Evolutionary conservation across 2,888 invertebrate species (phyloP).

Genomic region (Stenichneumon culpator): DNA sequence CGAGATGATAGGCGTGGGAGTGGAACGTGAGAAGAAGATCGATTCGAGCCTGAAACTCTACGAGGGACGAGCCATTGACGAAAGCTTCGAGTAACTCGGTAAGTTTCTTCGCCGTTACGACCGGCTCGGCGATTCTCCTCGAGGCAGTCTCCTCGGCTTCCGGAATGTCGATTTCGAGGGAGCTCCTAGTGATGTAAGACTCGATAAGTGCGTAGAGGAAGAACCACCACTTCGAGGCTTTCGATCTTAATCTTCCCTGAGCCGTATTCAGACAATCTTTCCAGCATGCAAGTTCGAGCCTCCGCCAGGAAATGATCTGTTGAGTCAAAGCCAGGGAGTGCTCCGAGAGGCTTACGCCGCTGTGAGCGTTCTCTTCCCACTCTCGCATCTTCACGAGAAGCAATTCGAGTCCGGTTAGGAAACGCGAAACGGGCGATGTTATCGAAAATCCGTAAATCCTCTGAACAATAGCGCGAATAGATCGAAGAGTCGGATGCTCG

Average conservation of each 20-base stretch:
- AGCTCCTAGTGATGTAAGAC: constrained; percentile 86
- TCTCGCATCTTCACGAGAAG: constrained; percentile 94
- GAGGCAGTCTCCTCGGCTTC: constrained; percentile 73
- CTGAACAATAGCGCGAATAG: constrained; percentile 90
- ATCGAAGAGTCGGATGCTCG: constrained; percentile 94
- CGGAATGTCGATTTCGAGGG: constrained; percentile 71
- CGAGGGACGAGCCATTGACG: constrained; percentile 93
- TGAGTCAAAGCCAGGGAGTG: constrained; percentile 91
- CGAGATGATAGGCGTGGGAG: constrained; percentile 90
- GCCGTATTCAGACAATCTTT: constrained; percentile 92
- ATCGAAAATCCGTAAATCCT: constrained; percentile 90
- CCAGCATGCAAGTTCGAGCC: constrained; percentile 95
- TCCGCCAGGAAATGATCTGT: constrained; percentile 96
- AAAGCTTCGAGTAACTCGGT: constrained; percentile 91
- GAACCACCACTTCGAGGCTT: constrained; percentile 96
- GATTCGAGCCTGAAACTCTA: constrained; percentile 93
- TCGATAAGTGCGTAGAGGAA: constrained; percentile 91
- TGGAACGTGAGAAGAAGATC: constrained; percentile 93
- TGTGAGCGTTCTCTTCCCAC: constrained; percentile 97
- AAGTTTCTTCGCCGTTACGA: constrained; percentile 82
- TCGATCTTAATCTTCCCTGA: constrained; percentile 88
- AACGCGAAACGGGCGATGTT: constrained; percentile 94
- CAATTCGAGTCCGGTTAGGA: constrained; percentile 95
- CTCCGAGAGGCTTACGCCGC: constrained; percentile 92
- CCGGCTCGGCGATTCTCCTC: constrained; percentile 76